Conservation (phyloP, 2,113 vertebrate genomes). For the Chrysemys picta region DNA sequence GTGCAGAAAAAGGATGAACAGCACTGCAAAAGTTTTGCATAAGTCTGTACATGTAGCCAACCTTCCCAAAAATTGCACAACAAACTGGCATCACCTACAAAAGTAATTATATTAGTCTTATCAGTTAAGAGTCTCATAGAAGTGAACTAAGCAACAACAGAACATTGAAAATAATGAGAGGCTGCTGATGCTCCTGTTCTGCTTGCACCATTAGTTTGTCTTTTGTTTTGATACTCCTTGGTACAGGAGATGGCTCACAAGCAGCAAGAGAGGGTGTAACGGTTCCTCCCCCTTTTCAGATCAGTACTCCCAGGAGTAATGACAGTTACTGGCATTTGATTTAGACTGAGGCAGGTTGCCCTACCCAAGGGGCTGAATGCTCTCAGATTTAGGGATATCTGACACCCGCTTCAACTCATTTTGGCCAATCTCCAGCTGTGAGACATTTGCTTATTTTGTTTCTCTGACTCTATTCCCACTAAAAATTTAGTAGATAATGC, state of each 20-base stretch:
- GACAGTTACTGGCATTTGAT: not conserved
- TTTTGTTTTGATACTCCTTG: not conserved
- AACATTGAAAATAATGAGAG: not conserved
- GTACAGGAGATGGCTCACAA: not conserved
- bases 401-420: not conserved
- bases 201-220: not conserved
- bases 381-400: not conserved
- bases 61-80: not conserved
- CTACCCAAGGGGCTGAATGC: not conserved
- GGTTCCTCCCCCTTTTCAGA: not conserved
- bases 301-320: not conserved
- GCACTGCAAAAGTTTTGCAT: not conserved
- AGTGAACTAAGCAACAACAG: not conserved
- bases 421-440: not conserved
- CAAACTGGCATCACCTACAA: not conserved
- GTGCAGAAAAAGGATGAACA: not conserved
- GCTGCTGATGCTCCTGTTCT: not conserved
- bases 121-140: not conserved
- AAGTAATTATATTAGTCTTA: not conserved
- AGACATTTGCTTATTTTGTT: not conserved
- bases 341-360: not conserved
- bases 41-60: not conserved
- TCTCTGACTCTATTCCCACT: slow-evolving; percentile 8
- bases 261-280: not conserved
- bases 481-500: not conserved